These are phyloP conservation scores for Deilephila porcellus DNA, from an alignment of 2,888 invertebrate genomes.

Conservation along the genomic window DNA sequence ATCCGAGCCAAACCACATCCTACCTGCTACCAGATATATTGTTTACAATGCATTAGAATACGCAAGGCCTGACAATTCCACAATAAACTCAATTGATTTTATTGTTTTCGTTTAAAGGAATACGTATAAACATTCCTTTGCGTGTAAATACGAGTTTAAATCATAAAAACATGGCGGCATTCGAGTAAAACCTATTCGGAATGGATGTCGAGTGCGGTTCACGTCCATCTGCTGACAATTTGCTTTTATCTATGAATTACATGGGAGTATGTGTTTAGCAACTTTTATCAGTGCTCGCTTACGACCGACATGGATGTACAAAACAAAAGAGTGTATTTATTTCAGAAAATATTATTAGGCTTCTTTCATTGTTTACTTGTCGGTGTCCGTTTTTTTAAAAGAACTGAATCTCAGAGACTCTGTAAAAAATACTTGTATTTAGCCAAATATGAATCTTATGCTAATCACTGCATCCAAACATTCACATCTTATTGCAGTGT, in stretches of 20 bases:
- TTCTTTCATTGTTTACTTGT: neutral
- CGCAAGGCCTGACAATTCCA: neutral
- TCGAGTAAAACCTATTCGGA: neutral
- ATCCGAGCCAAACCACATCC: neutral
- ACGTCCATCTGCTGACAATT: constrained; percentile 36
- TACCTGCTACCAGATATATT: neutral
- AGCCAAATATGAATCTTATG: too few relatives aligned
- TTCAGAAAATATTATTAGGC: neutral
- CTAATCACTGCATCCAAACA: too few relatives aligned
- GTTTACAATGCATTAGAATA: constrained; percentile 1
- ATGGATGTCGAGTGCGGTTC: constrained; percentile 27
- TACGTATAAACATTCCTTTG: neutral
- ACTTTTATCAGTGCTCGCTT: constrained; percentile 33
- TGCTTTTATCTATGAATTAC: constrained; percentile 41
- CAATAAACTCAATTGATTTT: constrained; percentile 11
- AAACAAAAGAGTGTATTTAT: constrained; percentile 8
- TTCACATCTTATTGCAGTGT: too few relatives aligned
- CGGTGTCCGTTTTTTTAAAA: too few relatives aligned
- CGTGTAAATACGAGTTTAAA: neutral
- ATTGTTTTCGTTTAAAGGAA: constrained; percentile 16
- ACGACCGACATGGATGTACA: constrained; percentile 16
- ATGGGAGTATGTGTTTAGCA: constrained; percentile 39
- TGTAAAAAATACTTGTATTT: too few relatives aligned
- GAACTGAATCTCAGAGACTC: too few relatives aligned
- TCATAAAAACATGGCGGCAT: neutral